Conservation (phyloP, 2,797 vertebrate species). For the Sebastes nivosus region DNA sequence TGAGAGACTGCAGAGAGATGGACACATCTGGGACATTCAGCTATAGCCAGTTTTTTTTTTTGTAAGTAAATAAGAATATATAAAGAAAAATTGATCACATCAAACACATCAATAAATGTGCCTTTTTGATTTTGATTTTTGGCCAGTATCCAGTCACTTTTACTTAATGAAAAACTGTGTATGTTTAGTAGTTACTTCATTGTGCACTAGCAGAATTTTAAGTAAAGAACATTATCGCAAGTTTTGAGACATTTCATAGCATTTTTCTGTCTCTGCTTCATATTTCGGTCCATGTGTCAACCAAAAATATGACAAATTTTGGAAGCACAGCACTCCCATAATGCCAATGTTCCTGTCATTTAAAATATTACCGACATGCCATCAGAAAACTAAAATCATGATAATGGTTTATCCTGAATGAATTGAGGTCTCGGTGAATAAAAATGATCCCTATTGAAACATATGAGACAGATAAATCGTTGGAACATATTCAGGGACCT, state of each 20-base stretch:
- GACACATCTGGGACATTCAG: conserved; percentile 19
- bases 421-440: neutral
- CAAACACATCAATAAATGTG: neutral
- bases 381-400: neutral
- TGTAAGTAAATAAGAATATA: no score
- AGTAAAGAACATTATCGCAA: neutral
- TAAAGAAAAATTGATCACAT: neutral
- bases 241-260: neutral
- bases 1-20: neutral
- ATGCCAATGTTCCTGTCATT: neutral
- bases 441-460: neutral
- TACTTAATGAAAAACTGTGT: neutral
- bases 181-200: neutral
- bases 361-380: neutral
- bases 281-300: neutral
- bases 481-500: neutral
- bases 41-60: neutral
- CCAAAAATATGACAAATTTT: neutral
- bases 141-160: neutral
- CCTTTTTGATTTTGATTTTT: neutral
- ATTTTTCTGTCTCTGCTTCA: neutral
- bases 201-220: neutral
- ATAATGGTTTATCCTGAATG: neutral
- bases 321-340: neutral
- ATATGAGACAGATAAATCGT: neutral